Evolutionary conservation across 2,113 vertebrate species (phyloP), one percentile per base, ranked within the genome.

Genomic region (Equus przewalskii): DNA sequence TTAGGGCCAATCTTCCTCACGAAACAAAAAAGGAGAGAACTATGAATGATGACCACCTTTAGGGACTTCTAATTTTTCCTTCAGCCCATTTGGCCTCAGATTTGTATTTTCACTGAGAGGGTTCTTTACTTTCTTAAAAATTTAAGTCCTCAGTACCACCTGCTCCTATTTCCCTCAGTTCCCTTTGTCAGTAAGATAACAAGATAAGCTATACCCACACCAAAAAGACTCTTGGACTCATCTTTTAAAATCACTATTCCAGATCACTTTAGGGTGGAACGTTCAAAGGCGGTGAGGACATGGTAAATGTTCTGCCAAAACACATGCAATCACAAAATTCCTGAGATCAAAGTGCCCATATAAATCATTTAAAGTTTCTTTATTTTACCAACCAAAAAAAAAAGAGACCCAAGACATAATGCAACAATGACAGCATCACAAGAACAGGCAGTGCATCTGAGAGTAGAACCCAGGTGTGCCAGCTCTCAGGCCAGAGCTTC

Each of bases 121-220:
- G 80, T 78, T 93, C 86, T 73, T 70, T 56, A 75, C n/a, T 89
- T 83, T 91, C 44, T 16, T 92, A 51, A 82, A 64, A 78, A 28
- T 18, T 62, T 72, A 69, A 9, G 56, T 72, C 54, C 87, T 89
- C 30, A 56, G 19, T 62, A 28, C 28, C 49, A 26, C 28, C 65
- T 51, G 3, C 4, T 19, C 28, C 69, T 82, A 44, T 78, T 62
- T 67, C 33, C 62, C 10, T 19, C 30, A n/a, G 33, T 26, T 75
- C 24, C 41, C 18, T 85, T 64, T 81, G 30, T 36, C 69, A 60
- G 6, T 86, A 92, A 89, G 44, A 92, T 62, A 28, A 92, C 49
- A 33, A 26, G 54, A 60, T 16, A 85, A 89, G 36, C 33, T 82
- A 26, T 33, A 58, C 3, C 10, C 54, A 91, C 6, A 62, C 44